phyloP scores from a whole-genome alignment of 1,140 invertebrate genomes.

The Phymastichus coffea region DNA sequence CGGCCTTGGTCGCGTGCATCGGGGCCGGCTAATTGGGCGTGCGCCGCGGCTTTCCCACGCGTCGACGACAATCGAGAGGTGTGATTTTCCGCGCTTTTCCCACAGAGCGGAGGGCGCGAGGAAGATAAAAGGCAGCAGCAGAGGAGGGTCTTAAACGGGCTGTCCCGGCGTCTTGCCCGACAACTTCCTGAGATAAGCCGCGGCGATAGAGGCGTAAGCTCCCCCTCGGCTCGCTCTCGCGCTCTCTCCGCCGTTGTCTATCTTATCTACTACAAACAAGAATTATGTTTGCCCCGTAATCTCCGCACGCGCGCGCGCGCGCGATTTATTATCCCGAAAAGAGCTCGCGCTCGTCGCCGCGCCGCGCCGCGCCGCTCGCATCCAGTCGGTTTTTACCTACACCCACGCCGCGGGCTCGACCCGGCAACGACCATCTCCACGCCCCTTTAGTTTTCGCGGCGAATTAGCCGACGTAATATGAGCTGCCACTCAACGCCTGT shows the following conservation, averaged over 20 bases:
- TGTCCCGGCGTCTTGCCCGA: slow-evolving; percentile 46
- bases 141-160: slow-evolving; percentile 44
- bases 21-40: too few species aligned
- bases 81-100: slow-evolving; percentile 48
- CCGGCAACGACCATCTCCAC: slow-evolving; percentile 34
- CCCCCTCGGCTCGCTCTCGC: slow-evolving; percentile 25
- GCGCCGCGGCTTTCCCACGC: too few species aligned
- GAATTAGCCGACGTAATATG: slow-evolving; percentile 52
- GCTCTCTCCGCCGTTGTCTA: slow-evolving; percentile 32
- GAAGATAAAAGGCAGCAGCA: background rate
- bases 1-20: too few species aligned
- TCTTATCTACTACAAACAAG: slow-evolving; percentile 57
- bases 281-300: slow-evolving; percentile 54
- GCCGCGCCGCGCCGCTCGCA: too few species aligned
- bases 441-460: slow-evolving; percentile 47
- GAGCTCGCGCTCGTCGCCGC: too few species aligned
- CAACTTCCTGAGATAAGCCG: slow-evolving; percentile 54
- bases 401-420: background rate
- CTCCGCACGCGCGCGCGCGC: slow-evolving; percentile 30
- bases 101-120: background rate
- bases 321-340: slow-evolving; percentile 54
- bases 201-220: slow-evolving; percentile 49
- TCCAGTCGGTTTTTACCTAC: too few species aligned
- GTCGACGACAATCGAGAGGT: too few species aligned
- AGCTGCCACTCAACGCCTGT: slow-evolving; percentile 54